Evolutionary conservation across 2,888 invertebrate genomes (phyloP), one percentile per base, ranked within the genome.

Genomic region (Tetragonisca angustula): DNA sequence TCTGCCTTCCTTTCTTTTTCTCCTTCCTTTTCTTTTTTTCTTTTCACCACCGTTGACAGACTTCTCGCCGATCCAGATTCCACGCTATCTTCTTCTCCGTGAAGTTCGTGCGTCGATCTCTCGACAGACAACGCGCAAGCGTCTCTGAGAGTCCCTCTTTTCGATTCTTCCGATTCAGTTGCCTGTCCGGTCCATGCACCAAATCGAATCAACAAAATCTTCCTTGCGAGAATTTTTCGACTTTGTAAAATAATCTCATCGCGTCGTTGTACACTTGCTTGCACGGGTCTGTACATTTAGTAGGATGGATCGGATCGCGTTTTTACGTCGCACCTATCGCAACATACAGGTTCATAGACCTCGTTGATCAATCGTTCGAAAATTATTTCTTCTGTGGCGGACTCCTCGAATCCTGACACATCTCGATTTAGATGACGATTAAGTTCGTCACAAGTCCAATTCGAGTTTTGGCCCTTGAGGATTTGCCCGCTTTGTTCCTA

Each of bases 31-130:
- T 36, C 32, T 32, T 9, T 11, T 43, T 43, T 43, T 43, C 43
- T 43, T 86, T 82, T 86, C 75, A 73, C 73, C 65, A 70, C 64
- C 32, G 83, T 50, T 83, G 85, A 81, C 84, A 79, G 76, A 64
- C 81, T 36, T 67, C 65, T 59, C 70, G 76, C 82, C 85, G 76
- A 89, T 85, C 86, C 79, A 88, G 82, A 85, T 87, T 82, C 71
- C 72, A 70, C 59, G n/a, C 19, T 50, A 49, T 62, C 61, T 36
- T 62, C 68, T 43, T 67, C 62, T 54, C 17, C 21, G 17, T 3
- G 17, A 59, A 49, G 65, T 65, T 75, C 67, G 21, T 49, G 67
- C 65, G n/a, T 54, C 65, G 73, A 70, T 70, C 36, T 50, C n/a
- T 19, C 19, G 50, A 50, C 68, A 68, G 24, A 21, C 6, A 43